phyloP scores from a whole-genome alignment of 2,797 vertebrate species.

The Artibeus lituratus region DNA sequence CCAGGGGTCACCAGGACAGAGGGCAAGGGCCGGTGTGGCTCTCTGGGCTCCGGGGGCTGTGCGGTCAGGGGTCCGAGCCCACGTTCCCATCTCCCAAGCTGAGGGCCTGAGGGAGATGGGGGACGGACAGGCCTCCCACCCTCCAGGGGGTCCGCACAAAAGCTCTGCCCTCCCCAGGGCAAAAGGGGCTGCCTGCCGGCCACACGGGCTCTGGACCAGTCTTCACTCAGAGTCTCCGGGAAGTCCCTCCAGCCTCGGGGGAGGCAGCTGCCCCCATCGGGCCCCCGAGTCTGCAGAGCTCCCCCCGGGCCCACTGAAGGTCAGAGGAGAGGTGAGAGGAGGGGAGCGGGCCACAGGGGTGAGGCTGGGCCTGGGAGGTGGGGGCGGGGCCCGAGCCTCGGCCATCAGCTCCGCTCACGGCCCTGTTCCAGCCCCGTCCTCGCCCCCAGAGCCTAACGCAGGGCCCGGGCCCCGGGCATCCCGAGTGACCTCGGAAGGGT shows the following conservation, averaged over 20 bases:
- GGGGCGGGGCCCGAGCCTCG: not conserved
- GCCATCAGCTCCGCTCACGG: not conserved
- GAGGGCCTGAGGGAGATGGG: not conserved
- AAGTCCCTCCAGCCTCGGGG: not conserved
- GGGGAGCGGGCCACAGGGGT: accelerated
- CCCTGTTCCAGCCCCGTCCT: not conserved
- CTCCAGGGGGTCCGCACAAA: not conserved
- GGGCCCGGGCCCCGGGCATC: accelerated
- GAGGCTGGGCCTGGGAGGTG: not conserved
- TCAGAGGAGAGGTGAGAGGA: not conserved
- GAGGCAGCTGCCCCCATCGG: not conserved
- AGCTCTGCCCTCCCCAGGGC: not conserved
- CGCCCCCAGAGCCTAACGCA: not conserved
- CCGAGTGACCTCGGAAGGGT: not conserved
- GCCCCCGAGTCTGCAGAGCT: not conserved
- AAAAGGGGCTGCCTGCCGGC: not conserved
- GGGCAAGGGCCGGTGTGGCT: not conserved
- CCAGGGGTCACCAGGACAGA: not conserved
- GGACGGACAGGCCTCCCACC: not conserved
- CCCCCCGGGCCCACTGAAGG: not conserved
- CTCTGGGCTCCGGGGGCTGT: not conserved
- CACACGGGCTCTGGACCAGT: not conserved
- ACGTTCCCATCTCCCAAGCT: not conserved
- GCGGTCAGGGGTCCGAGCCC: not conserved
- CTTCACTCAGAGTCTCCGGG: not conserved